Conservation (phyloP, 1,140 invertebrate species). For the Drosophila miranda region DNA sequence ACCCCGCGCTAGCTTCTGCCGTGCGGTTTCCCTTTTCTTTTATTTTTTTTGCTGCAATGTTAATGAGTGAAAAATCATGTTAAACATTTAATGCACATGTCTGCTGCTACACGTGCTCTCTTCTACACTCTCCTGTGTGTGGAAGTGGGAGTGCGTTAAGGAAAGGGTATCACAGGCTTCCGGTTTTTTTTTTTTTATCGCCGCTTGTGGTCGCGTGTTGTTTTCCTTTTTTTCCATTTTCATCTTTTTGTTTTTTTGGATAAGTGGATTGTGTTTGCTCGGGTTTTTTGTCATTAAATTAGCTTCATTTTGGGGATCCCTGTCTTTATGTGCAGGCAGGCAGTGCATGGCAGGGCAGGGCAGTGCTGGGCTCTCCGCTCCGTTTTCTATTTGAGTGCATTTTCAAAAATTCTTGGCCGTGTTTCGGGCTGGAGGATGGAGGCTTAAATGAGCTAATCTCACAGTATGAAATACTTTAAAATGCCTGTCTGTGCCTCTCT, state of each 20-base stretch:
- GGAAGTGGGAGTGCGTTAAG: too few species aligned
- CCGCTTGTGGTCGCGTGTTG: constrained; percentile 51
- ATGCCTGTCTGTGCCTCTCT: too few species aligned
- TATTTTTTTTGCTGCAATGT: constrained; percentile 13
- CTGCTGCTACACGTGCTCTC: constrained; percentile 11
- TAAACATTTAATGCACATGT: constrained; percentile 76
- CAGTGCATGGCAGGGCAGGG: too few species aligned
- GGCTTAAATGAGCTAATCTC: background rate
- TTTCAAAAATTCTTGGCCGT: constrained; percentile 13
- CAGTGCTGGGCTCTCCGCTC: background rate
- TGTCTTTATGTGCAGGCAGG: constrained; percentile 11
- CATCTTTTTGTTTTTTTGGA: constrained; percentile 18
- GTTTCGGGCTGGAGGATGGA: too few species aligned
- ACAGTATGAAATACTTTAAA: too few species aligned
- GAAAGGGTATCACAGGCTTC: background rate
- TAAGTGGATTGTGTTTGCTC: constrained; percentile 58
- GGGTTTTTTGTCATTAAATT: constrained; percentile 22
- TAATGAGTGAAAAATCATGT: constrained; percentile 80
- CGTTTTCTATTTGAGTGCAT: constrained; percentile 26
- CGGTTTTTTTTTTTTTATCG: constrained; percentile 27
- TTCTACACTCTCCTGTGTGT: background rate
- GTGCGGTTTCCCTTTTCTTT: constrained; percentile 43
- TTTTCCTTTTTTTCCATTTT: constrained; percentile 4
- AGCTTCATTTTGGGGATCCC: constrained; percentile 14
- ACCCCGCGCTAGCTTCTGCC: constrained; percentile 26